phyloP scores from a whole-genome alignment of 2,797 vertebrate genomes.

The Megaceryle alcyon region DNA sequence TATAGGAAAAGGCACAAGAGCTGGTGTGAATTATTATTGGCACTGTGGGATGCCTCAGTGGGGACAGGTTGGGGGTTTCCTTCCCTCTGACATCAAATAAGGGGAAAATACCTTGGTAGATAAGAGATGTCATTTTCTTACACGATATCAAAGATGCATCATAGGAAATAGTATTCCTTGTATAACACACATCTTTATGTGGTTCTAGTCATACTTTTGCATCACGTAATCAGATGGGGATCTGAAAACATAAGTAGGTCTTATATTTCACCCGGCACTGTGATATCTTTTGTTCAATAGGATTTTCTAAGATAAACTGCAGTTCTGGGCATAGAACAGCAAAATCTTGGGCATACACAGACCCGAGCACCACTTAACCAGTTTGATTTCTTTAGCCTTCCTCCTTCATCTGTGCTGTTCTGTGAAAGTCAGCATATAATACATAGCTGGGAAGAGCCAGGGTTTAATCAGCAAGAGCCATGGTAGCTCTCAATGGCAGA shows the following conservation, averaged over 20 bases:
- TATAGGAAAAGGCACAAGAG: slow-evolving; percentile 36
- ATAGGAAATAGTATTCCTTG: slow-evolving; percentile 67
- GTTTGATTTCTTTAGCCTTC: background rate
- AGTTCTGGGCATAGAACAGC: background rate
- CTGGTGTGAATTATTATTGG: background rate
- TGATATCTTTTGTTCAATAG: background rate
- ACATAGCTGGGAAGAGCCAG: background rate
- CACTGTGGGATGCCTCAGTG: slow-evolving; percentile 51
- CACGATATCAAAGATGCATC: slow-evolving; percentile 27
- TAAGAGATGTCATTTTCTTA: slow-evolving; percentile 44
- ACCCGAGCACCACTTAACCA: background rate
- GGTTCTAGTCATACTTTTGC: slow-evolving; percentile 23
- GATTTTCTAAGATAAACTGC: background rate
- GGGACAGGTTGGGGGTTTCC: slow-evolving; percentile 63
- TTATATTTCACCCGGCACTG: background rate
- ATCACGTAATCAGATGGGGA: background rate
- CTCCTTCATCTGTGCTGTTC: background rate
- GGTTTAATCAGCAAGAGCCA: background rate
- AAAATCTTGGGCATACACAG: background rate
- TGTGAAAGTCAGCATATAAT: background rate
- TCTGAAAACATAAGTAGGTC: background rate
- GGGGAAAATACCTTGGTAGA: slow-evolving; percentile 68
- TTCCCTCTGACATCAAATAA: slow-evolving; percentile 61
- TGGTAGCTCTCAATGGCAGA: background rate
- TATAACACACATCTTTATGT: background rate